These are phyloP conservation scores for Pangasianodon gigas DNA, from an alignment of 2,113 vertebrate genomes.

Conservation along the genomic window DNA sequence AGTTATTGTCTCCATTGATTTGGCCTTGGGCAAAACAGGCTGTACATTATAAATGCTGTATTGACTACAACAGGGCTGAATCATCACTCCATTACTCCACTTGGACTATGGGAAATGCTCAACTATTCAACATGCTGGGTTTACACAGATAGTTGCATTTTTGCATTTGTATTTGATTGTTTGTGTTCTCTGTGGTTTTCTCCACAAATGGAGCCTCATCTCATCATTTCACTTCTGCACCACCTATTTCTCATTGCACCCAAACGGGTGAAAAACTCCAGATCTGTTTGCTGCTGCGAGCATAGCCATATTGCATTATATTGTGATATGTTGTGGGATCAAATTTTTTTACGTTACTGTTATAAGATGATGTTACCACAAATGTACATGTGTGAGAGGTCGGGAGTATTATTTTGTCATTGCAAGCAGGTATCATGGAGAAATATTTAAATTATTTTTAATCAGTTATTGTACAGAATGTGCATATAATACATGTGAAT, in stretches of 20 bases:
- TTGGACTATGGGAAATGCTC: background rate
- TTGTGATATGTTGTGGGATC: constrained; percentile 32
- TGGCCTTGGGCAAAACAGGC: constrained; percentile 1
- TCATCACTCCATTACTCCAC: background rate
- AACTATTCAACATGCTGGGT: constrained; percentile 7
- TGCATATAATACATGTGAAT: constrained; percentile 73
- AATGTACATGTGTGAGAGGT: constrained; percentile 32
- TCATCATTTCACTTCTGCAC: constrained; percentile 7
- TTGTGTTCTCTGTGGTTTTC: background rate
- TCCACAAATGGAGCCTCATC: constrained; percentile 14
- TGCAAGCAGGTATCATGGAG: constrained; percentile 30
- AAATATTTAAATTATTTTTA: constrained; percentile 63
- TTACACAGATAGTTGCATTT: background rate
- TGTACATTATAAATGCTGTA: constrained; percentile 1
- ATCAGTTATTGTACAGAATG: constrained; percentile 71
- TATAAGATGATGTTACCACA: background rate
- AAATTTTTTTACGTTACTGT: constrained; percentile 1
- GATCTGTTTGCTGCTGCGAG: constrained; percentile 5
- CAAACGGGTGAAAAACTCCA: constrained; percentile 25
- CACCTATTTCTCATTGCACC: background rate
- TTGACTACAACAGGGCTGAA: constrained; percentile 7
- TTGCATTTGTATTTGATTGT: background rate
- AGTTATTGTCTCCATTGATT: background rate
- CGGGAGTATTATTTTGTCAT: constrained; percentile 61
- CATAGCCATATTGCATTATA: background rate